These are phyloP conservation scores for Lagocephalus sceleratus DNA, from an alignment of 2,797 vertebrate species.

Conservation along the genomic window DNA sequence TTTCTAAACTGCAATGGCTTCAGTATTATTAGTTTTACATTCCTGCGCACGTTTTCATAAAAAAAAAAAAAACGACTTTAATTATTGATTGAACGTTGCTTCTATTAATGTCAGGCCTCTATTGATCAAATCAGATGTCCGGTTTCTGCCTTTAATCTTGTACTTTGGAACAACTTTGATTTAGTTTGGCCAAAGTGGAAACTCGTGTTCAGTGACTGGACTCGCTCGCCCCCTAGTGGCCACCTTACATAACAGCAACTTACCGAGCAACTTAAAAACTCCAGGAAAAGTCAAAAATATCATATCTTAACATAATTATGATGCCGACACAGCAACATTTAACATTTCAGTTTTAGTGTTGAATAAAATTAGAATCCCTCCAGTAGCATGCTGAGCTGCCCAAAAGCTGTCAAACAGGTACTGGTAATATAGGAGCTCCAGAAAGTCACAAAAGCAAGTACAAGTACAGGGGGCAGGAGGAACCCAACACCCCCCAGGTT, in stretches of 20 bases:
- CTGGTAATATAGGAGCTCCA: conserved; percentile 14
- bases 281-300: background rate
- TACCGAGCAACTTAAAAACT: conserved; percentile 3
- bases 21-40: background rate
- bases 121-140: background rate
- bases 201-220: conserved; percentile 4
- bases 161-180: background rate
- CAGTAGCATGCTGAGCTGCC: background rate
- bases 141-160: background rate
- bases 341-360: background rate
- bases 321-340: background rate
- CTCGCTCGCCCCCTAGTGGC: conserved; percentile 61
- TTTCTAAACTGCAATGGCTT: background rate
- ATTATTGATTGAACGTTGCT: too few species aligned
- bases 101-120: too few species aligned
- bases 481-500: conserved; percentile 33
- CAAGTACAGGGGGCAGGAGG: conserved; percentile 20
- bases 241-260: conserved; percentile 1
- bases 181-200: background rate
- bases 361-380: background rate
- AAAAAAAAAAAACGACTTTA: too few species aligned
- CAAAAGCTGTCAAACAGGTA: conserved; percentile 1
- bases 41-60: too few species aligned
- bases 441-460: conserved; percentile 27
- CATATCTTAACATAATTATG: background rate